Base-by-base conservation (phyloP, 2,113 vertebrate genomes). In the Pluvialis apricaria region DNA sequence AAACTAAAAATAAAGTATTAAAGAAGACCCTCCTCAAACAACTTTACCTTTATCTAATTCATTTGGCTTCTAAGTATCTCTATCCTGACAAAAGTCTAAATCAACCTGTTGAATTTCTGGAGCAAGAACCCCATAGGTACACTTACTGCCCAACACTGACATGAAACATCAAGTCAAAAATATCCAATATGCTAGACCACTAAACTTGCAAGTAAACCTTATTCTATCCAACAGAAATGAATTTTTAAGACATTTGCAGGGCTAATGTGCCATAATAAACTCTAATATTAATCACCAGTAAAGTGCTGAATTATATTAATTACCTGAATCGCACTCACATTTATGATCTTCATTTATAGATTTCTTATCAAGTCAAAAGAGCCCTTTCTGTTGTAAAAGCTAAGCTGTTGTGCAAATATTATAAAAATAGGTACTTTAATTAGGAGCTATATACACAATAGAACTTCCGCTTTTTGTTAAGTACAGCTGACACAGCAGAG, bases 231-330 rank as follows among this genome's bases (percentile, higher is more conserved):
- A 96, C 77, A 95, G 93, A 96, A 90, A 84, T 82, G 14, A 97
- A 93, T 85, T 98, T 97, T 98, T 99, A 99, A 99, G 98, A 99
- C 99, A 99, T 98, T 94, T 98, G 98, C 97, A 99, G 98, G 98
- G 98, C 98, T 98, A 98, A 98, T 97, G 94, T 97, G 98, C 98
- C 98, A 98, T 98, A 98, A 98, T 98, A 99, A 98, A 98, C 98
- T 97, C 98, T 98, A 98, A 98, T 98, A 97, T 97, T 98, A 97
- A 97, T 98, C 98, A 98, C 98, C 95, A 98, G 98, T 99, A 99
- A 99, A 99, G 99, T 99, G 99, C 99, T 99, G 98, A 98, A 98
- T 98, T 98, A 98, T 97, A 98, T 98, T 97, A 98, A 98, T 98
- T 98, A 99, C 98, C 99, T 99, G 98, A 98, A 98, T 98, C 94